phyloP scores from a whole-genome alignment of 2,888 invertebrate species.

The Cheiracanthium punctorium region DNA sequence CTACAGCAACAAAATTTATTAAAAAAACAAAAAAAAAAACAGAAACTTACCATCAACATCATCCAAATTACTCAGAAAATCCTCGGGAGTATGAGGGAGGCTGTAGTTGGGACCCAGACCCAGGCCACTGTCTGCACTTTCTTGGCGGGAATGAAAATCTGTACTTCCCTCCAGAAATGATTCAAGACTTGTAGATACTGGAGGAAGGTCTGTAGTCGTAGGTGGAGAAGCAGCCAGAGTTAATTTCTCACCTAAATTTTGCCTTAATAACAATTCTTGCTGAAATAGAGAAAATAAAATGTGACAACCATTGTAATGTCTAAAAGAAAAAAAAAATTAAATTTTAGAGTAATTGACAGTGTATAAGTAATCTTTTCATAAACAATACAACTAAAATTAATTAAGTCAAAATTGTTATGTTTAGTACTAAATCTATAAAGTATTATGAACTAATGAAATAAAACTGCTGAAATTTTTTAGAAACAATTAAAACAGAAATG shows the following conservation, averaged over 20 bases:
- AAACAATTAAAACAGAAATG: no score
- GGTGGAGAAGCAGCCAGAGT: slow-evolving; percentile 67
- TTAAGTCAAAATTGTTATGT: no score
- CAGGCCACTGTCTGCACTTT: slow-evolving; percentile 92
- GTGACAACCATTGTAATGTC: not conserved
- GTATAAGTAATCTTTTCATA: no score
- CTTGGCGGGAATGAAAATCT: slow-evolving; percentile 91
- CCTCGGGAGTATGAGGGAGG: slow-evolving; percentile 93
- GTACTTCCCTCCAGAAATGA: slow-evolving; percentile 77
- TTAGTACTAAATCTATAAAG: no score
- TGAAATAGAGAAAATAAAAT: not conserved
- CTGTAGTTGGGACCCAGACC: slow-evolving; percentile 90
- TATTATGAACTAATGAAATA: no score
- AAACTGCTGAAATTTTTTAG: no score
- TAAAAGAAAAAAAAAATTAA: no score
- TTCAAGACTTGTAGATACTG: slow-evolving; percentile 73
- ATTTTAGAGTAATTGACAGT: no score
- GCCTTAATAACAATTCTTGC: slow-evolving; percentile 86
- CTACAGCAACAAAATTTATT: no score
- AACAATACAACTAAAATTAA: no score
- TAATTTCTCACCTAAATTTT: slow-evolving; percentile 74
- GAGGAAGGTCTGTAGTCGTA: slow-evolving; percentile 65
- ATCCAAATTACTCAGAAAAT: slow-evolving; percentile 88
- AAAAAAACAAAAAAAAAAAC: not conserved
- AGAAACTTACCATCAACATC: slow-evolving; percentile 81